Percentiles rank a stretch among this genome's conserved stretches.
Evolutionary conservation across 2,113 vertebrate species (phyloP).

Genomic region (Haemorhous mexicanus): DNA sequence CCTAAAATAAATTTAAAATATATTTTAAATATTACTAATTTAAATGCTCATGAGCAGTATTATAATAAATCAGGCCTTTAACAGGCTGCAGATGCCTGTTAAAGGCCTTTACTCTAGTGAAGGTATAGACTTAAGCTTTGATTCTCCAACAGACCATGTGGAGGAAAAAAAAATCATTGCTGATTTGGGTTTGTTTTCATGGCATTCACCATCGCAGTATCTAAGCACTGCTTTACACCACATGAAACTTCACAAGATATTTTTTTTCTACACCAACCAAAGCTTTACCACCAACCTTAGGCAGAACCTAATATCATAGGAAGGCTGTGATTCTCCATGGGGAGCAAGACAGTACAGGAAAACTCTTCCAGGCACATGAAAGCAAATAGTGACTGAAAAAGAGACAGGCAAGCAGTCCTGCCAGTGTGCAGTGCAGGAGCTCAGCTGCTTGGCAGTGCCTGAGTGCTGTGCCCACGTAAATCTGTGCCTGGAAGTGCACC

Average conservation of each 20-base stretch:
- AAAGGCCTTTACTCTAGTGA: background rate
- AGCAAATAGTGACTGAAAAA: background rate
- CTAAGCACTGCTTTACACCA: background rate
- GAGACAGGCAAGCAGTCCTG: background rate
- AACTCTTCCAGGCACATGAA: background rate
- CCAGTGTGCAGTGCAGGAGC: fast-evolving
- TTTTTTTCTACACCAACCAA: background rate
- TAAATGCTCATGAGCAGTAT: background rate
- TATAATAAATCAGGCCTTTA: background rate
- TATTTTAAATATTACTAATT: background rate
- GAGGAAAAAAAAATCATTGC: background rate
- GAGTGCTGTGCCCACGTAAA: background rate
- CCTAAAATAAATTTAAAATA: background rate
- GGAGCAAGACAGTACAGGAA: background rate
- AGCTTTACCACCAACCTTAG: background rate
- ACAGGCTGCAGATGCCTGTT: background rate
- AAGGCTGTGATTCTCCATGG: background rate
- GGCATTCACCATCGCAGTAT: fast-evolving
- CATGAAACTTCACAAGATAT: background rate
- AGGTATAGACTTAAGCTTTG: background rate
- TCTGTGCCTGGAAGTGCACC: background rate
- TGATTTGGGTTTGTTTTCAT: background rate
- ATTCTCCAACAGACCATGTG: background rate
- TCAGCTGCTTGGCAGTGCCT: fast-evolving
- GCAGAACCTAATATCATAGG: fast-evolving